Percentiles rank a stretch among this genome's conserved stretches.
Evolutionary conservation across 2,888 invertebrate species (phyloP).

Genomic region (Phyto melanocephala): DNA sequence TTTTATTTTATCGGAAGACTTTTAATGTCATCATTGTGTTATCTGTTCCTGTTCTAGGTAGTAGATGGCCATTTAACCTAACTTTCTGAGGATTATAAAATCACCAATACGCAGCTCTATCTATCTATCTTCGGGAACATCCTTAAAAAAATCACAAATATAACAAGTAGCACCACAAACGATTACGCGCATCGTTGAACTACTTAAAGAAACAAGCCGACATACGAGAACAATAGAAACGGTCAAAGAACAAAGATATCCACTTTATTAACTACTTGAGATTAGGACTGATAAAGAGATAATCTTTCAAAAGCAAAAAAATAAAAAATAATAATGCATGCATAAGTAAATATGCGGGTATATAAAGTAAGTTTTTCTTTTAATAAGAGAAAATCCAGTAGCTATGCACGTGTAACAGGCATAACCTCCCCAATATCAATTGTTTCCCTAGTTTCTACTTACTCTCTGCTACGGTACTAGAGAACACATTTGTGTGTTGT

Average conservation of each 20-base stretch:
- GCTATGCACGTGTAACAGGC: conserved; percentile 74
- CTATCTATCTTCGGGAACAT: not conserved
- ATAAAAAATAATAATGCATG: conserved; percentile 19
- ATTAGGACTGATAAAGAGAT: conserved; percentile 77
- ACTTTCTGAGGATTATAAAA: conserved; percentile 59
- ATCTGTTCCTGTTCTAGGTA: conserved; percentile 53
- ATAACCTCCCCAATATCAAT: conserved; percentile 73
- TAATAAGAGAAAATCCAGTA: conserved; percentile 68
- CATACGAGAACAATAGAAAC: conserved; percentile 70
- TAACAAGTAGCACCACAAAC: conserved; percentile 64
- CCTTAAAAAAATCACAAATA: conserved; percentile 6
- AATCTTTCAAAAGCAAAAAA: conserved; percentile 67
- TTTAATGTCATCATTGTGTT: conserved; percentile 63
- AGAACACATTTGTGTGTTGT: not conserved
- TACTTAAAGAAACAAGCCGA: conserved; percentile 64
- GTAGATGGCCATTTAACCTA: conserved; percentile 53
- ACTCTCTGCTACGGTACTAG: not conserved
- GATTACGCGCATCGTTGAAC: conserved; percentile 74
- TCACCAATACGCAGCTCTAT: conserved; percentile 27
- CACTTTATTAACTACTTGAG: conserved; percentile 78
- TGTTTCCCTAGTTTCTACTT: not conserved
- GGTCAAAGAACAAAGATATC: conserved; percentile 75
- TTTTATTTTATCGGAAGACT: conserved; percentile 60
- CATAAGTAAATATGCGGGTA: conserved; percentile 2
- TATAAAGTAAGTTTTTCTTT: too few species aligned